Base-by-base conservation (phyloP, 2,797 vertebrate genomes). In the Micrastur ruficollis region DNA sequence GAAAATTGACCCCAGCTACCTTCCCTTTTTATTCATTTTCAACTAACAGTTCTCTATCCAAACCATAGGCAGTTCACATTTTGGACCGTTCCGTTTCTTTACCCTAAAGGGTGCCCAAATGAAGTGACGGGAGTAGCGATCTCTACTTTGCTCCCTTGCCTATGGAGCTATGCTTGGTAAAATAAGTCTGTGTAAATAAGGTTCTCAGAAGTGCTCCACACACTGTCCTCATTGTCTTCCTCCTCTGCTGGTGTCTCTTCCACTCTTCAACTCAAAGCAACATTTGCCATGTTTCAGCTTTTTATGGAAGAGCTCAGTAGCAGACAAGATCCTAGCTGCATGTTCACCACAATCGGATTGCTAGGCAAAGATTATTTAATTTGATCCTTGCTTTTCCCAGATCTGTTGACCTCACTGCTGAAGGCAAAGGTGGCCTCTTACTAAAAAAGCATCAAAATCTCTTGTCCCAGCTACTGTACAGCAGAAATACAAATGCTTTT, bases 401-500 rank as follows among this genome's bases (percentile, higher is more conserved):
- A 27, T 47, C 12, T 61, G 46, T 78, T 81, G 12, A 90, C 12
- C 13, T 49, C 20, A n/a, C 7, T 81, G 19, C 2, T 73, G n/a
- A 92, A 76, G 3, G 8, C 8, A 88, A 90, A 83, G 3, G 8
- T 27, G 29, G 3, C 1, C 8, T 26, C 8, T 53, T 59, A 15
- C 2, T 36, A 23, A 49, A 89, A 89, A 79, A 61, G 2, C 4
- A 20, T 22, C 2, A 4, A 47, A 65, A 40, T 1, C 1, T 53
- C 27, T 62, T 75, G 5, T 66, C 4, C 9, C 5, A 50, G 10
- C 2, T 68, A 29, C 11, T 6, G 2, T 19, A 58, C 2, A 2
- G 1, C 21, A 93, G 42, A 87, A 76, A 91, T 50, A 27, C 15
- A 76, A 81, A 49, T 32, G 2, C 0, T 6, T 59, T 81, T 89